Percentiles rank a stretch among this genome's conserved stretches.
Conservation (phyloP, 2,113 vertebrate genomes). For the Tachysurus vachellii region DNA sequence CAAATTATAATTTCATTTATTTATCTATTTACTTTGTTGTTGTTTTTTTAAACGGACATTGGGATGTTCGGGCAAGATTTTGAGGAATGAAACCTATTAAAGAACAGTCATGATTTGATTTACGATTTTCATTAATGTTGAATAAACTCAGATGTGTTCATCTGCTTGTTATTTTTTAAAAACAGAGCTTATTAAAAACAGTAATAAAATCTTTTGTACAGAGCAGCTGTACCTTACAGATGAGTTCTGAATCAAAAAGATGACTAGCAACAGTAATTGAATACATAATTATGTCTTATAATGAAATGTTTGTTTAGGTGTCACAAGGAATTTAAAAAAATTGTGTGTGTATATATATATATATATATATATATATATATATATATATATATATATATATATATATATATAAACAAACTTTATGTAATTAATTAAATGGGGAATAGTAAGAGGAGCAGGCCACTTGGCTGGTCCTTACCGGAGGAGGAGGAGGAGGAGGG, state of each 20-base stretch:
- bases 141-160: neutral
- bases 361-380: too few species aligned
- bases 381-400: too few species aligned
- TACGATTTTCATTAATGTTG: neutral
- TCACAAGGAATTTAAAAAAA: neutral
- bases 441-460: constrained; percentile 66
- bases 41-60: neutral
- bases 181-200: neutral
- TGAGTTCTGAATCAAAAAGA: neutral
- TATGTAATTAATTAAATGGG: constrained; percentile 56
- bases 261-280: neutral
- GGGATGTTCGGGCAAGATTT: neutral
- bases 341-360: too few species aligned
- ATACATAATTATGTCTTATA: neutral
- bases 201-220: neutral
- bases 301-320: neutral
- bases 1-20: neutral
- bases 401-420: neutral
- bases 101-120: neutral
- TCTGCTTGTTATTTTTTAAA: neutral
- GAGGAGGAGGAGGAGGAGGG: constrained; percentile 69
- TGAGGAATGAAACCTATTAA: neutral
- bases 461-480: constrained; percentile 36
- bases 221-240: neutral
- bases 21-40: neutral